Conservation (phyloP, 35 echinoderm and acorn worm genomes). For the Lytechinus pictus region DNA sequence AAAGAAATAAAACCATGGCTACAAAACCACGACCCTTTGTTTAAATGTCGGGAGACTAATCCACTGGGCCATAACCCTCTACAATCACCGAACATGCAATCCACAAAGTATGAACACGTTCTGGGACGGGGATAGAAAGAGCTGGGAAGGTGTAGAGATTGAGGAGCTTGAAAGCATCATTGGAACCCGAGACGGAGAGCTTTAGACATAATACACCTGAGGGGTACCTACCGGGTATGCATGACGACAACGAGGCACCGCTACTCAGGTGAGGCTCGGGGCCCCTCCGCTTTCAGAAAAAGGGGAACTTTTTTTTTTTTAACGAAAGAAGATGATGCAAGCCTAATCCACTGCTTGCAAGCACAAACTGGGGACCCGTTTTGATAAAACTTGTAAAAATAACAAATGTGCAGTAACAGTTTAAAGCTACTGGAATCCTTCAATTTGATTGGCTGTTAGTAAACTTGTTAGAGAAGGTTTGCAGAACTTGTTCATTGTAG, state of each 20-base stretch:
- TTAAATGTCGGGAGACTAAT: too few relatives aligned
- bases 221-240: neutral
- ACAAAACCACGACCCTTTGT: too few relatives aligned
- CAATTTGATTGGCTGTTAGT: too few relatives aligned
- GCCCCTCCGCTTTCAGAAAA: neutral
- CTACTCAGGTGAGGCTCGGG: neutral
- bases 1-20: too few relatives aligned
- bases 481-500: too few relatives aligned
- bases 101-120: neutral
- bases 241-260: neutral
- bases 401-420: too few relatives aligned
- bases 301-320: neutral
- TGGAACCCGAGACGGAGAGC: neutral
- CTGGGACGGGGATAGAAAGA: neutral
- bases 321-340: too few relatives aligned
- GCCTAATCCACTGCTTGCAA: too few relatives aligned
- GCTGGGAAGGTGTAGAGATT: neutral
- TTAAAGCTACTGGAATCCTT: too few relatives aligned
- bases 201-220: slow-evolving; percentile 10
- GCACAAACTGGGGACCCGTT: too few relatives aligned
- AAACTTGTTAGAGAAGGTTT: too few relatives aligned
- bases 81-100: neutral
- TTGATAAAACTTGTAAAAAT: too few relatives aligned
- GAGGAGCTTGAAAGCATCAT: neutral
- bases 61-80: neutral